phyloP scores from a whole-genome alignment of 1,140 invertebrate genomes.

The Lepidurus packardi region DNA sequence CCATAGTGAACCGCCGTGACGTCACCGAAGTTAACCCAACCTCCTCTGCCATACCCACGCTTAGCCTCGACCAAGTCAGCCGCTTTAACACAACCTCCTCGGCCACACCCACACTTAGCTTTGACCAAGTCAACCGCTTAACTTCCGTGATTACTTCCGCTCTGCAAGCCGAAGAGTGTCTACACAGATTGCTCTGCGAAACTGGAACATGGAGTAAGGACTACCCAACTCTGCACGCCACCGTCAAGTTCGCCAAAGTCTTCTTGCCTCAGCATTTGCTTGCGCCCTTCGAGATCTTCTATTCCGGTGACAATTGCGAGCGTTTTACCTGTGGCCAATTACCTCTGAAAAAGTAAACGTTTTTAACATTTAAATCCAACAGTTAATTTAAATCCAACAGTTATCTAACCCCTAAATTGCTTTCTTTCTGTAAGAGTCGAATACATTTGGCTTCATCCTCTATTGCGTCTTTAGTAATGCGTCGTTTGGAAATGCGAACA shows the following conservation, averaged over 20 bases:
- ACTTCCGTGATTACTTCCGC: slow-evolving; percentile 25
- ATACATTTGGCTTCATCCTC: neutral
- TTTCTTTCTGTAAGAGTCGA: neutral
- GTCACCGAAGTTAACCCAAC: neutral
- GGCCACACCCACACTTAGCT: slow-evolving; percentile 22
- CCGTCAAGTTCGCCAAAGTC: neutral
- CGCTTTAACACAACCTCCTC: neutral
- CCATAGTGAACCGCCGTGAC: neutral
- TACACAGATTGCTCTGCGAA: slow-evolving; percentile 30
- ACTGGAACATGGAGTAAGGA: neutral
- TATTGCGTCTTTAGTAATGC: neutral
- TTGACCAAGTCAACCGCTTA: slow-evolving; percentile 20
- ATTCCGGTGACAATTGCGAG: slow-evolving; percentile 24
- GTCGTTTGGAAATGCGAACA: neutral
- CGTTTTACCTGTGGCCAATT: slow-evolving; percentile 28
- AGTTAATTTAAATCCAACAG: neutral
- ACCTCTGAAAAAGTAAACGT: slow-evolving; percentile 24
- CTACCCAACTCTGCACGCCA: neutral
- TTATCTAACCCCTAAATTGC: neutral
- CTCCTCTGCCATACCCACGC: slow-evolving; percentile 21
- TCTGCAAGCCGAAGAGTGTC: slow-evolving; percentile 26
- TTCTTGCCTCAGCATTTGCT: slow-evolving; percentile 29
- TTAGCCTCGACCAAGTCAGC: slow-evolving; percentile 24
- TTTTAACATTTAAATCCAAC: neutral
- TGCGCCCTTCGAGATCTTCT: slow-evolving; percentile 25